Base-by-base conservation (phyloP, 2,113 vertebrate genomes). In the Setophaga petechia region DNA sequence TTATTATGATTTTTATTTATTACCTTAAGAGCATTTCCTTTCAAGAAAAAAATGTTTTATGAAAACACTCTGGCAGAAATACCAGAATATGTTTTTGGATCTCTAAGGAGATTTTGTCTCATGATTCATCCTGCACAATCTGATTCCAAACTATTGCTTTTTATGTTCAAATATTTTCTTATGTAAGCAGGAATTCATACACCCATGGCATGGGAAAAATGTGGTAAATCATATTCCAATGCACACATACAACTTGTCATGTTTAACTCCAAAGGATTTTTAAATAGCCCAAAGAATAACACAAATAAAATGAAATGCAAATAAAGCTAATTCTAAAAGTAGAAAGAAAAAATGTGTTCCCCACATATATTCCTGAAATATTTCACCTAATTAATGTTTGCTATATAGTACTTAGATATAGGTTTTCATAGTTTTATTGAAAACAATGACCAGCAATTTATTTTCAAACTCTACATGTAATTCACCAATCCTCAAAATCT, bases 91-190 rank as follows among this genome's bases (percentile, higher is more conserved):
- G 77, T 95, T 94, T 93, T 93, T 90, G 31, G 61, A 88, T 90
- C 68, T 83, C 84, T 58, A 47, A 92, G 85, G 79, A 94, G 69
- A 84, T 92, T 95, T 96, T 96, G 62, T 91, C 79, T 93, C 72
- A 92, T 96, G 90, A 96, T 92, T 96, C 79, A 96, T 93, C 81
- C 71, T 89, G 62, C 54, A 96, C 27, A 95, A 88, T 87, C 93
- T 82, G 67, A 97, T 90, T 96, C 91, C 72, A 96, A 94, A 96
- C 87, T 87, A 77, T 73, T 96, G 73, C 75, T 94, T 96, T 96
- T 95, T 91, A 94, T 96, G 83, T 90, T 96, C 87, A 96, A 94
- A 94, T 95, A 97, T 82, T 97, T 96, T 96, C 86, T 90, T 96
- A 89, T 96, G 94, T 86, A 97, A 96, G 83, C 44, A 94, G 57